Conservation (phyloP, 1,140 invertebrate genomes). For the Pachyrhynchus sulphureomaculatus region DNA sequence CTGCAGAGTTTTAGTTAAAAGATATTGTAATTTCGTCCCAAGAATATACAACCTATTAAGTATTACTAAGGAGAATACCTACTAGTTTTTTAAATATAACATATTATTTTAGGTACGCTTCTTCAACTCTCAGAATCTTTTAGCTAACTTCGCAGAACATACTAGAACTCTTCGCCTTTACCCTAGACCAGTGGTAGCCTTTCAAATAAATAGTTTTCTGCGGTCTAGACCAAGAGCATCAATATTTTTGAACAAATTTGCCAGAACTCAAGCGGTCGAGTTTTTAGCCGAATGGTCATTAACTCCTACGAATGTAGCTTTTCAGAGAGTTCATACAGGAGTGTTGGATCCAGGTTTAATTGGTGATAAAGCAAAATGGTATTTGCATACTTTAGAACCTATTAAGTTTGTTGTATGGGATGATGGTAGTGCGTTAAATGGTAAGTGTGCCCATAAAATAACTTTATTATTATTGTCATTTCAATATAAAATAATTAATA, state of each 20-base stretch:
- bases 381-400: slow-evolving; percentile 80
- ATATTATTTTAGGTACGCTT: slow-evolving; percentile 87
- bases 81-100: too few relatives aligned
- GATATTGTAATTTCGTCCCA: too few relatives aligned
- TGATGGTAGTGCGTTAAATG: slow-evolving; percentile 76
- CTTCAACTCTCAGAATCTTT: slow-evolving; percentile 95
- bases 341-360: slow-evolving; percentile 92
- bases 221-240: slow-evolving; percentile 86
- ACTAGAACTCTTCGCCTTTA: slow-evolving; percentile 94
- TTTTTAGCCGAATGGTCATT: slow-evolving; percentile 98
- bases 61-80: too few relatives aligned
- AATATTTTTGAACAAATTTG: slow-evolving; percentile 88
- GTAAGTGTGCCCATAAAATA: slow-evolving; percentile 53
- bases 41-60: too few relatives aligned
- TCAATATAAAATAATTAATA: background rate
- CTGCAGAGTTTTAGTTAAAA: too few relatives aligned
- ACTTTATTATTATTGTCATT: slow-evolving; percentile 48
- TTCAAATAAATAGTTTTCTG: slow-evolving; percentile 97
- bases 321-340: slow-evolving; percentile 93
- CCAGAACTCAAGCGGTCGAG: slow-evolving; percentile 94
- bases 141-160: slow-evolving; percentile 97
- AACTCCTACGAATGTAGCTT: slow-evolving; percentile 95
- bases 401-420: slow-evolving; percentile 93
- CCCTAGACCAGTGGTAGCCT: slow-evolving; percentile 96
- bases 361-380: slow-evolving; percentile 97